Evolutionary conservation across 2,113 vertebrate species (phyloP).

Genomic region (Anser cygnoides): DNA sequence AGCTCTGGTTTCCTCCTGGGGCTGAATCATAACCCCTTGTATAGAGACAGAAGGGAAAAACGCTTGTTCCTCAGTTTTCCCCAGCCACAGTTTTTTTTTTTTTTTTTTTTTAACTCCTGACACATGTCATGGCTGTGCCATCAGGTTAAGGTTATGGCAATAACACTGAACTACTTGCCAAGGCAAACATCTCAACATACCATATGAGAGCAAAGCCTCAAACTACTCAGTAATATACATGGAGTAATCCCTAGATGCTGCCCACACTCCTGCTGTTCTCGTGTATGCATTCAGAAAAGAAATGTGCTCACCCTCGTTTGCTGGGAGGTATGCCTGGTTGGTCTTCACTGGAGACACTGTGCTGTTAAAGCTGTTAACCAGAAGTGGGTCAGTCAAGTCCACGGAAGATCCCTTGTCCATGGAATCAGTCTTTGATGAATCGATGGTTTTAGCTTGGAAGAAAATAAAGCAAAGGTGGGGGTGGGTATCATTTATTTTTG

Average conservation of each 20-base stretch:
- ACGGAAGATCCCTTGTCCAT: background rate
- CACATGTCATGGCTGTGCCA: background rate
- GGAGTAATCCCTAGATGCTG: background rate
- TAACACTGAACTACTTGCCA: background rate
- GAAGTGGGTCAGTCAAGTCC: background rate
- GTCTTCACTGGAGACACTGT: background rate
- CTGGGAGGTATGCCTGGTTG: background rate
- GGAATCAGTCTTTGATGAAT: background rate
- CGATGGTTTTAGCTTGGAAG: conserved; percentile 40
- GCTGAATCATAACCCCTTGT: background rate
- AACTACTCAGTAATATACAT: background rate
- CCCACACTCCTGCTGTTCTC: background rate
- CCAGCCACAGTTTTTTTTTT: too few species aligned
- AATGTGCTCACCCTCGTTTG: conserved; percentile 16
- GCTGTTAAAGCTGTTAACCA: background rate
- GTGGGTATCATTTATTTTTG: background rate
- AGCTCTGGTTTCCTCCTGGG: background rate
- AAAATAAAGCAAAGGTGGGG: background rate
- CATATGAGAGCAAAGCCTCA: background rate
- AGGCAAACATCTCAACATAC: background rate
- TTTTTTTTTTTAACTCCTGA: background rate
- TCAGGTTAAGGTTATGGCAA: background rate
- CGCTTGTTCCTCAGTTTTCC: background rate
- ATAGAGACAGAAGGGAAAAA: background rate
- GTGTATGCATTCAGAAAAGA: background rate